Percentiles rank a stretch among this genome's conserved stretches.
Evolutionary conservation across 1,140 invertebrate genomes (phyloP).

Genomic region (Papilio polyxenes): DNA sequence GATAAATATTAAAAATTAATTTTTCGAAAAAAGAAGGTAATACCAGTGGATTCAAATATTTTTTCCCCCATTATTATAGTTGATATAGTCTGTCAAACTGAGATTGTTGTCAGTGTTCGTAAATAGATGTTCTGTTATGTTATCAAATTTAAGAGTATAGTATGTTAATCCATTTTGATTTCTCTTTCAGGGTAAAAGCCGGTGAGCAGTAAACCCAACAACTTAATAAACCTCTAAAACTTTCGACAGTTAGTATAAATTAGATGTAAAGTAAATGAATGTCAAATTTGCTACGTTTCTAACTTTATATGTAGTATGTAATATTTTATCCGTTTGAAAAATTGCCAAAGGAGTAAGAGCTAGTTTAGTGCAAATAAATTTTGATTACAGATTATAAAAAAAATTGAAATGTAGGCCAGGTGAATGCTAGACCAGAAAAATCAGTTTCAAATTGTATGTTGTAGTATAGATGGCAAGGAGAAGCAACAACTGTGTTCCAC

Average conservation of each 20-base stretch:
- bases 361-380: not conserved
- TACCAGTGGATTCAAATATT: not conserved
- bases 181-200: conserved; percentile 45
- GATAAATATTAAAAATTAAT: too few relatives aligned
- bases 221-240: not conserved
- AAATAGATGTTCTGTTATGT: not conserved
- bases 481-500: too few relatives aligned
- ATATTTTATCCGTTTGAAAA: not conserved
- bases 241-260: not conserved
- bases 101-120: not conserved
- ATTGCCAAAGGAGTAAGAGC: not conserved
- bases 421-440: too few relatives aligned
- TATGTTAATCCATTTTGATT: conserved; percentile 16
- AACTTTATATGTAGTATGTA: not conserved
- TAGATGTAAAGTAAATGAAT: not conserved
- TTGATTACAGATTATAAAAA: not conserved
- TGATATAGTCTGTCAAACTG: not conserved
- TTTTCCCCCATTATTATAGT: not conserved
- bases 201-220: conserved; percentile 29
- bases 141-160: not conserved
- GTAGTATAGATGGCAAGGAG: too few relatives aligned
- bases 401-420: not conserved
- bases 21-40: too few relatives aligned
- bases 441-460: too few relatives aligned
- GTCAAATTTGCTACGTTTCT: not conserved